These are phyloP conservation scores for Candoia aspera DNA, from an alignment of 2,113 vertebrate species.

Conservation along the genomic window DNA sequence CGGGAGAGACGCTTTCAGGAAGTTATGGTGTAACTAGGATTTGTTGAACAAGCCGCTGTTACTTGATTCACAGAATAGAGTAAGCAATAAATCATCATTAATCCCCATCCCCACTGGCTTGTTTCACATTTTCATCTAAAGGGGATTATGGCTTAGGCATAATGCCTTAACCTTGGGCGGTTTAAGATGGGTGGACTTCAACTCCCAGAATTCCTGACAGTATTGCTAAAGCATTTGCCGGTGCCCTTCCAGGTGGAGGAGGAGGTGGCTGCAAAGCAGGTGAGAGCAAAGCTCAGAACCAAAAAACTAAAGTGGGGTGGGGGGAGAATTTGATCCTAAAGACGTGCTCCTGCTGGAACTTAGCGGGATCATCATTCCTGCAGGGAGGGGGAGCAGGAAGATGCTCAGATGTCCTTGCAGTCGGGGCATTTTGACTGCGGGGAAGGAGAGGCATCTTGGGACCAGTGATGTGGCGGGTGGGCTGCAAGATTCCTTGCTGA, in stretches of 20 bases:
- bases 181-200: no score
- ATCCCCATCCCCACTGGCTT: background rate
- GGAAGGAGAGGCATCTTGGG: background rate
- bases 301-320: background rate
- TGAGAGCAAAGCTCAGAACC: background rate
- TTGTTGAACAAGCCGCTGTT: background rate
- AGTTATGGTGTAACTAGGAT: background rate
- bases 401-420: background rate
- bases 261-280: no score
- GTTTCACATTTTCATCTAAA: background rate
- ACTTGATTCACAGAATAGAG: background rate
- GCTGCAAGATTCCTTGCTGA: background rate
- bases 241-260: no score
- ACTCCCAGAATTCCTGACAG: no score
- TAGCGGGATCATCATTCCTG: background rate
- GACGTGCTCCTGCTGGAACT: background rate
- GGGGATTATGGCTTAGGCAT: no score
- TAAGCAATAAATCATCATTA: background rate
- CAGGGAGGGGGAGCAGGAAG: background rate
- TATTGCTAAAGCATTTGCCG: no score
- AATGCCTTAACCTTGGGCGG: no score
- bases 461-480: background rate
- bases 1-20: background rate
- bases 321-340: background rate
- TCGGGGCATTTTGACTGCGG: background rate